Conservation (phyloP, 1,140 invertebrate species). For the Apocrypta bakeri region DNA sequence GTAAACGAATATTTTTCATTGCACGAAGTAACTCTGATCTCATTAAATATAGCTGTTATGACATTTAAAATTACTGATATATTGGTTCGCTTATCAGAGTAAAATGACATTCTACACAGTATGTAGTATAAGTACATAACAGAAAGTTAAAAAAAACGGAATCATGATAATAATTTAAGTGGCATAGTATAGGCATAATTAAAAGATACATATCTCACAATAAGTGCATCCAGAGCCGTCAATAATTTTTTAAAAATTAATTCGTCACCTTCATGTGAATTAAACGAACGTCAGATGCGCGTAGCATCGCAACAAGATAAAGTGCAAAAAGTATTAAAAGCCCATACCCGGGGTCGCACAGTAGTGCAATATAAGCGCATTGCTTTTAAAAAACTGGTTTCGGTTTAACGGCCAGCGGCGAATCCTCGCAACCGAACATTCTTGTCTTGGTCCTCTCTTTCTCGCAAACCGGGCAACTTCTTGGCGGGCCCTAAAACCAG, state of each 20-base stretch:
- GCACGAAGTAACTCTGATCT: neutral
- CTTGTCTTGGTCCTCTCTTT: neutral
- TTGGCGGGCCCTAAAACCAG: slow-evolving; percentile 15
- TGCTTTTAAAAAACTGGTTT: slow-evolving; percentile 51
- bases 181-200: neutral
- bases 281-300: no score
- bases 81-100: no score
- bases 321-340: slow-evolving; percentile 4
- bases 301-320: neutral
- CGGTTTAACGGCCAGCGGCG: slow-evolving; percentile 41
- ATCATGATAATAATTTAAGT: neutral
- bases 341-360: neutral
- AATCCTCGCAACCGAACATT: slow-evolving; percentile 44
- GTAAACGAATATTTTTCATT: neutral
- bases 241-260: neutral
- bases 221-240: neutral
- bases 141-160: neutral
- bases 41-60: neutral
- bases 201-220: neutral
- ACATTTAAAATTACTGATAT: neutral
- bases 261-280: no score
- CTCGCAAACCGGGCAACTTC: slow-evolving; percentile 23
- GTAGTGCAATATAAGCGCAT: neutral
- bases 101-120: no score
- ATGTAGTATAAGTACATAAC: no score